Conservation (phyloP, 1,140 invertebrate species). For the Heliconius eleuchia region DNA sequence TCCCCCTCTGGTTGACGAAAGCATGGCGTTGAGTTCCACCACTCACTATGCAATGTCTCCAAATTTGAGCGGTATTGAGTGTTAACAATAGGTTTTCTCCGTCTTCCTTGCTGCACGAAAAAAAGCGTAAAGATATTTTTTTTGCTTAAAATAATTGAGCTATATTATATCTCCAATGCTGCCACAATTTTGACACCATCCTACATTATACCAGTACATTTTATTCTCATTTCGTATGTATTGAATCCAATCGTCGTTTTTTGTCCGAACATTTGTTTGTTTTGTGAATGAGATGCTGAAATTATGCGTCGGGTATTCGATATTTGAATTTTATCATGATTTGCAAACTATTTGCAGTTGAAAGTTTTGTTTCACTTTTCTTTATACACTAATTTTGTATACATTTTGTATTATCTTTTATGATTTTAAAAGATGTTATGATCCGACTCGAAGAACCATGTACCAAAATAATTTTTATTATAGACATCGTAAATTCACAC, state of each 20-base stretch:
- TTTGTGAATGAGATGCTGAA: conserved; percentile 38
- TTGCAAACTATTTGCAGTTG: background rate
- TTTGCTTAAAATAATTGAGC: background rate
- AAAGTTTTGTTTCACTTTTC: background rate
- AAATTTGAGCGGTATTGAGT: no score
- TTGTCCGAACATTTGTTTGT: conserved; percentile 40
- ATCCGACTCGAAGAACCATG: background rate
- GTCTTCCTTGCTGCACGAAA: no score
- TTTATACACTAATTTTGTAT: background rate
- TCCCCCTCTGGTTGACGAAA: no score
- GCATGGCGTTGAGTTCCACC: no score
- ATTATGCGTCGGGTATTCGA: conserved; percentile 30
- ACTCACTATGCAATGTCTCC: no score
- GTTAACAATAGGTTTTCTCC: no score
- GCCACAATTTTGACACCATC: conserved; percentile 2
- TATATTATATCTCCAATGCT: background rate
- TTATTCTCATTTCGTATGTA: conserved; percentile 43
- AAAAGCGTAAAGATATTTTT: background rate
- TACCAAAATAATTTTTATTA: background rate
- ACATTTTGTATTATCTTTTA: background rate
- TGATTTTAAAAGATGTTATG: no score
- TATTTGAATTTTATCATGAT: conserved; percentile 19
- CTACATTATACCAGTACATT: conserved; percentile 21
- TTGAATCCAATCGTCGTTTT: conserved; percentile 37
- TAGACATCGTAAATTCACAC: background rate